Evolutionary conservation across 1,140 invertebrate species (phyloP).

Genomic region (Drosophila neocordata): DNA sequence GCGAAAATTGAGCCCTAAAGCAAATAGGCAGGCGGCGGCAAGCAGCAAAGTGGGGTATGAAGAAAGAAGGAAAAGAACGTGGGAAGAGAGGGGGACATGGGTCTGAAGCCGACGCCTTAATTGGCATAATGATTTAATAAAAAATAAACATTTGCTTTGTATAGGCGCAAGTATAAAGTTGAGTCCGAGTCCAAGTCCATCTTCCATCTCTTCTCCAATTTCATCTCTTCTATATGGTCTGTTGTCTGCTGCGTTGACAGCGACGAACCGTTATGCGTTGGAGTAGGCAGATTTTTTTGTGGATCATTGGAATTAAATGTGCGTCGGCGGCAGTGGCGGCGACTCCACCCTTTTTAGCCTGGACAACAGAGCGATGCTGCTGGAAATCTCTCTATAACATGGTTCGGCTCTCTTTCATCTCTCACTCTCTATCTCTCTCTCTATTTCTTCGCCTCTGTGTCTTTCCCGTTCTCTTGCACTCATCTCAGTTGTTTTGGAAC

Average conservation of each 20-base stretch:
- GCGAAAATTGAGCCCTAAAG: conserved; percentile 52
- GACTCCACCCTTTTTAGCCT: conserved; percentile 75
- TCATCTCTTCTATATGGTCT: conserved; percentile 16
- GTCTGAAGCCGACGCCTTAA: conserved; percentile 55
- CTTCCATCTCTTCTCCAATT: conserved; percentile 4
- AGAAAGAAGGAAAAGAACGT: neutral
- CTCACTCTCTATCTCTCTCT: conserved; percentile 18
- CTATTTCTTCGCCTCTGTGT: conserved; percentile 26
- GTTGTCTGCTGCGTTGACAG: conserved; percentile 13
- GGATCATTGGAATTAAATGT: conserved; percentile 80
- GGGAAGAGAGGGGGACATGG: neutral
- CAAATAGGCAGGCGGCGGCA: neutral
- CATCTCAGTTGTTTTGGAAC: conserved; percentile 41
- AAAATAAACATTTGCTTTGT: conserved; percentile 80
- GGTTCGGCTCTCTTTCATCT: conserved; percentile 32
- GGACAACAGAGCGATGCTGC: conserved; percentile 51
- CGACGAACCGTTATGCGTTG: conserved; percentile 61
- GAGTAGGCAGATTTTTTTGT: conserved; percentile 70
- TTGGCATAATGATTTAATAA: conserved; percentile 81
- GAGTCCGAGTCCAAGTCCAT: conserved; percentile 2
- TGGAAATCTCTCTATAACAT: conserved; percentile 60
- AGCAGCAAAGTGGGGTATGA: neutral
- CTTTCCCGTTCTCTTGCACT: conserved; percentile 33
- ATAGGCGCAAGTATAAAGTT: conserved; percentile 9
- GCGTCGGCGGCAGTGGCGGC: conserved; percentile 24